phyloP scores from a whole-genome alignment of 2,113 vertebrate genomes.

The Edolisoma coerulescens region DNA sequence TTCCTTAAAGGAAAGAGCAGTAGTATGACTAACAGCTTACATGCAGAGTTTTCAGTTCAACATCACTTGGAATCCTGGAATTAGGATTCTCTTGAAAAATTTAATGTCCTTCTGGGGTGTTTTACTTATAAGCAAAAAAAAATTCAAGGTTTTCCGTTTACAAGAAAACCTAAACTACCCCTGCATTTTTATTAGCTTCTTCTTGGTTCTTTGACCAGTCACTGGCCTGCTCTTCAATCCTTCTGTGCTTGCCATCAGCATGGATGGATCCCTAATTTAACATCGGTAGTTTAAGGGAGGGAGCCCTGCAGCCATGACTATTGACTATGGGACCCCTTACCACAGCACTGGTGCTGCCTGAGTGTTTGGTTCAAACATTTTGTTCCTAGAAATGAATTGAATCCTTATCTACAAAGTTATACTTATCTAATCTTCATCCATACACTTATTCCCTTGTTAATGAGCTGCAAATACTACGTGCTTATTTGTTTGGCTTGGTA shows the following conservation, averaged over 20 bases:
- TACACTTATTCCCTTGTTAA: accelerated
- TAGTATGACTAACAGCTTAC: not conserved
- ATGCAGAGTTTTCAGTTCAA: not conserved
- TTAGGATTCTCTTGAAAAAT: not conserved
- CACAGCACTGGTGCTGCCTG: not conserved
- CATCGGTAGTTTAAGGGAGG: not conserved
- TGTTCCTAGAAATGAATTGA: not conserved
- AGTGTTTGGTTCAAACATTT: not conserved
- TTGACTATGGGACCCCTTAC: not conserved
- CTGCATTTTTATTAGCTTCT: not conserved
- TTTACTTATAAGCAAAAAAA: not conserved
- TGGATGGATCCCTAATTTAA: not conserved
- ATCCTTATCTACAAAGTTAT: not conserved
- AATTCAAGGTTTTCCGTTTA: not conserved
- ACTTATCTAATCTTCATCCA: not conserved
- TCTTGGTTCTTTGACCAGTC: not conserved
- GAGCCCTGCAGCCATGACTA: not conserved
- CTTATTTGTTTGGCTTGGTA: not conserved
- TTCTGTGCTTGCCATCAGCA: not conserved
- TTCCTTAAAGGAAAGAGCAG: not conserved
- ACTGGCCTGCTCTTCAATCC: not conserved
- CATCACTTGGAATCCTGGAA: not conserved
- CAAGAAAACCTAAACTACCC: not conserved
- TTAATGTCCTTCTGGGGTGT: not conserved
- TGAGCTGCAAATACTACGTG: not conserved